A percentile compares a stretch with the other conserved stretches of the same genome.
Evolutionary conservation across 2,888 invertebrate genomes (phyloP).

Genomic region (Caenorhabditis plicata): DNA sequence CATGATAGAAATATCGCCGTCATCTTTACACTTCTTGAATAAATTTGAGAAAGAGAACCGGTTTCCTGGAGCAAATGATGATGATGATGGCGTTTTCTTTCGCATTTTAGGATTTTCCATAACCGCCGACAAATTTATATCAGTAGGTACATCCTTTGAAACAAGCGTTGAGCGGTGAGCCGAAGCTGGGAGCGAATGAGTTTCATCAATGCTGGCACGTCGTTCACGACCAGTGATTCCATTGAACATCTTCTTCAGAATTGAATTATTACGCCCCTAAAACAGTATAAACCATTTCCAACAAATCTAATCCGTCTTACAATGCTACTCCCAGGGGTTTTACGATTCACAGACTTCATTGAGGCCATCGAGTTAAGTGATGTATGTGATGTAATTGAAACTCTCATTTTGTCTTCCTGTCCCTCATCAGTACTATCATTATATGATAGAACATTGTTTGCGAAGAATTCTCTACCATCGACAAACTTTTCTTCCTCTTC

Average conservation of each 20-base stretch:
- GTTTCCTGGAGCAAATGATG: slow-evolving; percentile 17
- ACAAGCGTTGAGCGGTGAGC: background rate
- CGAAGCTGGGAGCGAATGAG: background rate
- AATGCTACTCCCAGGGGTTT: slow-evolving; percentile 4
- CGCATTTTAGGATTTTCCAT: slow-evolving; percentile 17
- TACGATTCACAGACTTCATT: slow-evolving; percentile 6
- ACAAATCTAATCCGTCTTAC: slow-evolving; percentile 8
- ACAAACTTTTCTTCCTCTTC: slow-evolving; percentile 17
- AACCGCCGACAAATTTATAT: too few species aligned
- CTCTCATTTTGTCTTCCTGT: background rate
- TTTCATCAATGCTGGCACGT: slow-evolving; percentile 1
- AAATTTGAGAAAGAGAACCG: too few species aligned
- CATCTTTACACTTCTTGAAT: slow-evolving; percentile 1
- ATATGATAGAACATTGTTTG: slow-evolving; percentile 2
- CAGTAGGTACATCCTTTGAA: too few species aligned
- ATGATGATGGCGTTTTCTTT: slow-evolving; percentile 21
- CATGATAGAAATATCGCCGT: background rate
- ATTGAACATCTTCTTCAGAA: slow-evolving; percentile 17
- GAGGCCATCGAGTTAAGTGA: too few species aligned
- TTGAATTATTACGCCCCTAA: slow-evolving; percentile 18
- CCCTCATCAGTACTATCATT: background rate
- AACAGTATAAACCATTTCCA: background rate
- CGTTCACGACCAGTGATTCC: slow-evolving; percentile 10
- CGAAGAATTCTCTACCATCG: slow-evolving; percentile 17
- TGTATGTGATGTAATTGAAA: background rate